phyloP scores from a whole-genome alignment of 2,888 invertebrate species.

The Ashinkailepas kermadecensis region DNA sequence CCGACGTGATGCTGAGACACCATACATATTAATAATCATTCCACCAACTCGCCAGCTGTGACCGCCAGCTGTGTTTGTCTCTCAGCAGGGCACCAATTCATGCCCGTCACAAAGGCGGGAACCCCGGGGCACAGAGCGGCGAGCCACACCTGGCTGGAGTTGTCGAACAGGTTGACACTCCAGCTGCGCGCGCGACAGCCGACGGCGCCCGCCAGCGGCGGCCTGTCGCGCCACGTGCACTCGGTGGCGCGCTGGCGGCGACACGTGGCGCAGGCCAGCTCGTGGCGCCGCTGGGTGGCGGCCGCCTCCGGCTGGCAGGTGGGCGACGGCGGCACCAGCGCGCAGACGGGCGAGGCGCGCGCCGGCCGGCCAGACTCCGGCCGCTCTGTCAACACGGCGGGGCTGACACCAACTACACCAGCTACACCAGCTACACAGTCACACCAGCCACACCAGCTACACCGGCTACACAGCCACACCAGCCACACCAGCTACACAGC shows the following conservation, averaged over 20 bases:
- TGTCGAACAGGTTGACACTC: conserved; percentile 10
- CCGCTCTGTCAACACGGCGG: neutral
- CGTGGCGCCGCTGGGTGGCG: neutral
- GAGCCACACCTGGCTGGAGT: neutral
- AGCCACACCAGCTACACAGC: too few species aligned
- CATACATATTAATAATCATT: too few species aligned
- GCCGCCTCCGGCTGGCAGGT: neutral
- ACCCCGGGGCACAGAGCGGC: neutral
- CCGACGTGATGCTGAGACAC: too few species aligned
- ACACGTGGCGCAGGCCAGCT: neutral
- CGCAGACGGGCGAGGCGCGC: too few species aligned
- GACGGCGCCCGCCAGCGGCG: neutral
- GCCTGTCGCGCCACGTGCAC: neutral
- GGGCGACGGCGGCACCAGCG: conserved; percentile 4
- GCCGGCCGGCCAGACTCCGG: neutral
- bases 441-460: too few species aligned
- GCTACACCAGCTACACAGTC: too few species aligned
- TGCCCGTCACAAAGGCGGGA: neutral
- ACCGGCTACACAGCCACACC: too few species aligned
- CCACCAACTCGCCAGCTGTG: neutral
- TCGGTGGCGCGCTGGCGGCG: neutral
- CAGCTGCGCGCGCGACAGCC: neutral
- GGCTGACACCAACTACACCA: too few species aligned
- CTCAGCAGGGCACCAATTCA: neutral
- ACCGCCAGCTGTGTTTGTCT: neutral